phyloP scores from a whole-genome alignment of 2,888 invertebrate genomes.

The Elegia similella region DNA sequence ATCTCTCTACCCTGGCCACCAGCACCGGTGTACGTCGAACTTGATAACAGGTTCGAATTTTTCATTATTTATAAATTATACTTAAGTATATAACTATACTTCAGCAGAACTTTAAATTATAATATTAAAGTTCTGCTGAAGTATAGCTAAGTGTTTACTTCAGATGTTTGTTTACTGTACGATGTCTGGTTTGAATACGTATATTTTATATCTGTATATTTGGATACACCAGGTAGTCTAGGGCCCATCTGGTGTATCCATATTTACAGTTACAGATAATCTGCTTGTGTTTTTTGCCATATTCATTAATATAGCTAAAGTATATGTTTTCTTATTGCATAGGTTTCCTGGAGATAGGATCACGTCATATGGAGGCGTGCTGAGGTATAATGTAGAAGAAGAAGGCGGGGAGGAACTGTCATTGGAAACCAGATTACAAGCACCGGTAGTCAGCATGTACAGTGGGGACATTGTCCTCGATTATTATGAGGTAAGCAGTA shows the following conservation, averaged over 20 bases:
- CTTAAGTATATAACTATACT: too few relatives aligned
- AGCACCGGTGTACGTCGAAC: constrained; percentile 89
- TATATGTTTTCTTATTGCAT: neutral
- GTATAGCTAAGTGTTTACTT: too few relatives aligned
- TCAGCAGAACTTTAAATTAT: too few relatives aligned
- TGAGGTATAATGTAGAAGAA: constrained; percentile 89
- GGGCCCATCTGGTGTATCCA: too few relatives aligned
- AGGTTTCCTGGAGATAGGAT: constrained; percentile 92
- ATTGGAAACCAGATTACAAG: constrained; percentile 80
- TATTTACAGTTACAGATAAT: too few relatives aligned
- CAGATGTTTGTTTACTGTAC: too few relatives aligned
- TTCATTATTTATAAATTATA: neutral
- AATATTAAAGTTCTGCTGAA: too few relatives aligned
- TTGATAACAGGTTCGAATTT: constrained; percentile 82
- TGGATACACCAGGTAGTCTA: too few relatives aligned
- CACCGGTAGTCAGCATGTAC: constrained; percentile 92
- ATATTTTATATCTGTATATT: too few relatives aligned
- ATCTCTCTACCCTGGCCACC: constrained; percentile 74
- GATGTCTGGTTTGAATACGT: too few relatives aligned
- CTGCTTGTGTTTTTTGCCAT: too few relatives aligned
- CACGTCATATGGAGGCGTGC: constrained; percentile 94
- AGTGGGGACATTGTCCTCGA: constrained; percentile 89
- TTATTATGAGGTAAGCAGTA: constrained; percentile 81
- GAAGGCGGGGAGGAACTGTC: constrained; percentile 82
- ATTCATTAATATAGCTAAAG: too few relatives aligned